These are phyloP conservation scores for Lampris incognitus DNA, from an alignment of 2,113 vertebrate genomes.

Conservation along the genomic window DNA sequence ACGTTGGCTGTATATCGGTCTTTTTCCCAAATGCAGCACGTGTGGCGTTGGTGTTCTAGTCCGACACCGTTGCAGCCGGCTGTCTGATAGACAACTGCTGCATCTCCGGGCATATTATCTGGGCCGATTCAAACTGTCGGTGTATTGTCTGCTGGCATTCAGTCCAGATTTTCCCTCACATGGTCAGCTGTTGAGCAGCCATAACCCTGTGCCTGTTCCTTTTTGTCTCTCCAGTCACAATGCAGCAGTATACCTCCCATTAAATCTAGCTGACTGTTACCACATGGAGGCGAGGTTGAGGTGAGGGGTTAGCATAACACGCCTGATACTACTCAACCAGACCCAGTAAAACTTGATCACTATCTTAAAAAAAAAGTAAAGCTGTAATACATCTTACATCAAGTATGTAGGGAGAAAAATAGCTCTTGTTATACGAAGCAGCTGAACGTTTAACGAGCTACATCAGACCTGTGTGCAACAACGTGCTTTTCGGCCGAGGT, in stretches of 20 bases:
- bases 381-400: neutral
- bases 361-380: neutral
- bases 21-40: neutral
- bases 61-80: conserved; percentile 12
- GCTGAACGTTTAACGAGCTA: conserved; percentile 12
- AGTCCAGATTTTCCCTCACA: conserved; percentile 41
- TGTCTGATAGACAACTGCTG: conserved; percentile 35
- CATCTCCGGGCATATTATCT: conserved; percentile 35
- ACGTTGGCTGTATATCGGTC: neutral
- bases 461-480: neutral
- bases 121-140: conserved; percentile 58
- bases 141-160: conserved; percentile 50
- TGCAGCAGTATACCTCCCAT: conserved; percentile 53
- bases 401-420: conserved; percentile 13
- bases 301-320: conserved; percentile 45
- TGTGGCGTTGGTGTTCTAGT: neutral
- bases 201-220: conserved; percentile 20
- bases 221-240: conserved; percentile 45
- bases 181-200: conserved; percentile 48
- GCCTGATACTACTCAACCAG: conserved; percentile 48
- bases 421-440: neutral
- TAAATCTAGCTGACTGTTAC: conserved; percentile 55
- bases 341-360: conserved; percentile 25
- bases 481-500: neutral
- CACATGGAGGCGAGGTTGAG: conserved; percentile 61